A percentile compares a stretch with the other conserved stretches of the same genome.
Evolutionary conservation across 1,140 invertebrate genomes (phyloP).

Genomic region (Drosophila baimaii): DNA sequence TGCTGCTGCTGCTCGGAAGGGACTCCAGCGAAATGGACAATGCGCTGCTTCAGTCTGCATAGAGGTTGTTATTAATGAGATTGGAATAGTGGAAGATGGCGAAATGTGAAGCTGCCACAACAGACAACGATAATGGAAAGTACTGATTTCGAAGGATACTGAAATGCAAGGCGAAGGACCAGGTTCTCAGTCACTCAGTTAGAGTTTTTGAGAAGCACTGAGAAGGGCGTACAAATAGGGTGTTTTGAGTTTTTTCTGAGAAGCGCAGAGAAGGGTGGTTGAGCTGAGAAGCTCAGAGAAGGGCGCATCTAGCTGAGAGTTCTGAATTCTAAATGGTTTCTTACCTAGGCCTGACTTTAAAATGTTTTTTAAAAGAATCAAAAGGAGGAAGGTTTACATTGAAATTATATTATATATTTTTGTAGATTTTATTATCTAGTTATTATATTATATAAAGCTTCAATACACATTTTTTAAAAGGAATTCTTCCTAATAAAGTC

Average conservation of each 20-base stretch:
- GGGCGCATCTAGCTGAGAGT: too few species aligned
- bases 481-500: not conserved
- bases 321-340: too few species aligned
- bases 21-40: slow-evolving; percentile 65
- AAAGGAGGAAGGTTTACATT: too few species aligned
- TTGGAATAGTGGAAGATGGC: slow-evolving; percentile 34
- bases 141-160: slow-evolving; percentile 28
- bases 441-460: too few species aligned
- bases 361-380: too few species aligned
- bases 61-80: slow-evolving; percentile 53
- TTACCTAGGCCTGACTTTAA: too few species aligned
- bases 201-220: not conserved
- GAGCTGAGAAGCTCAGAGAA: too few species aligned
- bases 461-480: too few species aligned
- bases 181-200: not conserved
- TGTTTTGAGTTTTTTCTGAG: too few species aligned
- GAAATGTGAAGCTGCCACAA: slow-evolving; percentile 36
- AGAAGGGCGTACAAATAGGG: not conserved
- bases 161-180: slow-evolving; percentile 12
- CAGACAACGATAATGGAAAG: slow-evolving; percentile 47
- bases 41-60: slow-evolving; percentile 22
- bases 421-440: not conserved
- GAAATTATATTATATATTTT: too few species aligned
- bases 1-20: too few species aligned
- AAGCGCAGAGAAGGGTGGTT: not conserved